Evolutionary conservation across 2,113 vertebrate genomes (phyloP), one percentile per base, ranked within the genome.

Genomic region (Oophaga pumilio): DNA sequence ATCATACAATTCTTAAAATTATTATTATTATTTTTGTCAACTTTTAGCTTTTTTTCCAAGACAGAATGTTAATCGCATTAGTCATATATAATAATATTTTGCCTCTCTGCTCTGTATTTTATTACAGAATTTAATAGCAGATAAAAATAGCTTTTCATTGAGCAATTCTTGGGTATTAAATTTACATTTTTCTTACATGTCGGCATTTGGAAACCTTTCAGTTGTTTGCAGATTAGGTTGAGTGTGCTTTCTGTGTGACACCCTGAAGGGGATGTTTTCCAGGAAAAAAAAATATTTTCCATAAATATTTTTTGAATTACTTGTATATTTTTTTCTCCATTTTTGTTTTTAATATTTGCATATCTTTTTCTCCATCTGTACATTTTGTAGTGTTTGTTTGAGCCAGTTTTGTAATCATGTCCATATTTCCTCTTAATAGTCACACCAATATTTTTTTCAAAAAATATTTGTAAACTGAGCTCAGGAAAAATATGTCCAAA

Each of bases 171-270:
- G 68, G 76, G 57, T 80, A 79, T 53, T 78, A 11, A 17, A 79
- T 68, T 52, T 57, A 68, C 15, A 82, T 86, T 53, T 79, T 86
- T 59, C 24, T 56, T 66, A 57, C 7, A 50, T 60, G 20, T 26
- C 8, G 0, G 73, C 28, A 78, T 56, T 79, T 68, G 76, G 76
- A 69, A 69, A 43, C 26, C 15, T 64, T 79, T 68, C 33, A 79
- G n/a, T 53, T 86, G 62, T 86, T 86, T 86, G 69, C 76, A 56
- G 49, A 69, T 79, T 53, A 69, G 69, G 64, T 74, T 73, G n/a
- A 20, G 12, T 43, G 7, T 17, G 59, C 9, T 74, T 20, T 26
- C 20, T 43, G 66, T 13, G 68, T 49, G 26, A 74, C 68, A 33
- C 15, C 11, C 9, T 18, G 33, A 62, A n/a, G 8, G 8, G 6